Percentiles rank a stretch among this genome's conserved stretches.
Conservation (phyloP, 2,888 invertebrate genomes). For the Netelia fuscicornis region DNA sequence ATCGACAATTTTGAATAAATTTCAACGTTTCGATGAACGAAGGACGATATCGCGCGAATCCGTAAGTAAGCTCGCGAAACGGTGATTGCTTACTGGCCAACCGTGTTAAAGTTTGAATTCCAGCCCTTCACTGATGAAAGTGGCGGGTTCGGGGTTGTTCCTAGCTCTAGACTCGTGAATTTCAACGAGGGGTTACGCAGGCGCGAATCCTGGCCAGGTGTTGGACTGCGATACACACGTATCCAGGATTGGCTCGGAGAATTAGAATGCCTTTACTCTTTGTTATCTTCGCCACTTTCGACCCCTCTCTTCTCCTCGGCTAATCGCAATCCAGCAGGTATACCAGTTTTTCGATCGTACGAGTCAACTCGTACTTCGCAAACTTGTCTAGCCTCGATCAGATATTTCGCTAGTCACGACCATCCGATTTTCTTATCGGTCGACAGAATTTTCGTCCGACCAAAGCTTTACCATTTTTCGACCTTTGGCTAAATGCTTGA, state of each 20-base stretch:
- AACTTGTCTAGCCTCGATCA: not conserved
- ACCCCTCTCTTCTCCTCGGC: slow-evolving; percentile 20
- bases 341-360: not conserved
- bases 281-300: slow-evolving; percentile 4
- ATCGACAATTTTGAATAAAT: no score
- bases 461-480: no score
- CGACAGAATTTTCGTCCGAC: no score
- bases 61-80: slow-evolving; percentile 35
- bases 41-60: not conserved
- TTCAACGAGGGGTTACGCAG: slow-evolving; percentile 74
- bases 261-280: slow-evolving; percentile 40
- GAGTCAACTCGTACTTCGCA: not conserved
- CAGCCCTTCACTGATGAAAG: slow-evolving; percentile 67
- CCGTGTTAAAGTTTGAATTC: slow-evolving; percentile 78
- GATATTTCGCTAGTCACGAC: not conserved
- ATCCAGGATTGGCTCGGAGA: slow-evolving; percentile 40
- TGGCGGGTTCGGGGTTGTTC: slow-evolving; percentile 30
- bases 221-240: slow-evolving; percentile 71
- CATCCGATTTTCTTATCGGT: no score
- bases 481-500: no score
- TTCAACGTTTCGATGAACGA: not conserved
- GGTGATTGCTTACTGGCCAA: slow-evolving; percentile 77
- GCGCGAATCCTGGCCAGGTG: slow-evolving; percentile 79
- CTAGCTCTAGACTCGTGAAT: slow-evolving; percentile 49
- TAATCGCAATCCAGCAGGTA: slow-evolving; percentile 21